Base-by-base conservation (phyloP, 1,140 invertebrate species). In the Harpegnathos saltator region DNA sequence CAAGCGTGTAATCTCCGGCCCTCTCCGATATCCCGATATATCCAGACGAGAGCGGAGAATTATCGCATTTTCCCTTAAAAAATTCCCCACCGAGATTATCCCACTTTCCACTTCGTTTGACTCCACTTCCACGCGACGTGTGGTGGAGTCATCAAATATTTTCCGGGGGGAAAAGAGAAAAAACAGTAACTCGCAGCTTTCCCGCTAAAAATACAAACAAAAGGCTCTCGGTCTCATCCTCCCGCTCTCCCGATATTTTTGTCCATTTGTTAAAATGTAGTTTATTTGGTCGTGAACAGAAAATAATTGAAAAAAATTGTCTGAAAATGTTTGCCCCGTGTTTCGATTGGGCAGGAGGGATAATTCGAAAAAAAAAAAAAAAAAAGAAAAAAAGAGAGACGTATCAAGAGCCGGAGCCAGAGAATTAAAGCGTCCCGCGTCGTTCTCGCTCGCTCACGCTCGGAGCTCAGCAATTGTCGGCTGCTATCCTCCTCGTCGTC, bases 1-100 rank as follows among this genome's bases (percentile, higher is more conserved):
- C 62, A 26, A 14, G 22, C 19, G 24, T 44, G 22, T 75, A 75
- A 77, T 85, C 50, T n/a, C 44, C 11, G 44, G 63, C 63, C 26
- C 52, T 62, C 71, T 65, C 66, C 58, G 14, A 78, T 84, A 78
- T 61, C 15, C 33, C 1, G 17, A 80, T 80, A 80, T 80, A 48
- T 63, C 22, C 59, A 38, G 38, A 44, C 11, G 38, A 44, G 15
- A 33, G 17, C 24, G 2, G 56, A n/a, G 14, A 69, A 71, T 78
- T 33, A 63, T 63, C 38, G 77, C 69, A 69, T 48, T 68, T 77
- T 63, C 48, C 44, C 19, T 26, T 52, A 19, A 14, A 19, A 14
- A 84, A 84, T 63, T 84, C 69, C 9, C 26, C 17, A 12, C 22
- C n/a, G 14, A 52, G 83, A 74, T 75, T 66, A 68, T 75, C 24